Conservation (phyloP, 2,797 vertebrate genomes). For the Bradypodion pumilum region DNA sequence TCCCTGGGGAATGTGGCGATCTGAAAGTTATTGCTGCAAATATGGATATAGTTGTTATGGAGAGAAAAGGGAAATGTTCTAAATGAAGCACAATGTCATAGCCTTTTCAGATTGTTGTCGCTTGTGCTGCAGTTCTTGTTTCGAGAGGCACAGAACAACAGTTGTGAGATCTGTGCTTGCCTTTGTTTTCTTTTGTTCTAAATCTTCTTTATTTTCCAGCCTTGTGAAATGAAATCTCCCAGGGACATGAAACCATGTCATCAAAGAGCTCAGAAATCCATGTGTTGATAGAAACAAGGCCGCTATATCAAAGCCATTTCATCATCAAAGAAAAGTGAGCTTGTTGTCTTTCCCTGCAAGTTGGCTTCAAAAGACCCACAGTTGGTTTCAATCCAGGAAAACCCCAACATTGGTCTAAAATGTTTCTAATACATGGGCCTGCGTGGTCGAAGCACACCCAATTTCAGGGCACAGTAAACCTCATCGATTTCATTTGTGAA, state of each 20-base stretch:
- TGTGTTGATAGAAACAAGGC: conserved; percentile 27
- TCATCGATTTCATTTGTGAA: background rate
- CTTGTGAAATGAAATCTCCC: conserved; percentile 36
- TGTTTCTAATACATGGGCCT: background rate
- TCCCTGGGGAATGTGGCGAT: conserved; percentile 65
- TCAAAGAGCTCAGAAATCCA: conserved; percentile 30
- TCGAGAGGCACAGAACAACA: conserved; percentile 32
- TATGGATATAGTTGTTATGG: conserved; percentile 64
- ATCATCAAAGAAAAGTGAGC: background rate
- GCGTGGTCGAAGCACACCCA: background rate
- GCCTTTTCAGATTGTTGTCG: conserved; percentile 40
- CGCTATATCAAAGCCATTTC: background rate
- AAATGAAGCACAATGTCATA: conserved; percentile 66
- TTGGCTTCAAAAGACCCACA: conserved; percentile 30
- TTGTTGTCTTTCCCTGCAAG: background rate
- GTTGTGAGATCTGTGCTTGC: background rate
- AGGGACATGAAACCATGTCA: conserved; percentile 15
- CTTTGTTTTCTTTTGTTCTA: conserved; percentile 11
- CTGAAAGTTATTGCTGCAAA: conserved; percentile 68
- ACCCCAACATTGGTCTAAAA: background rate
- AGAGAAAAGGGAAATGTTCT: conserved; percentile 61
- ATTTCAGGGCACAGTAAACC: background rate
- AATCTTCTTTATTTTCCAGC: conserved; percentile 35
- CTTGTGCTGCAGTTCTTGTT: conserved; percentile 1
- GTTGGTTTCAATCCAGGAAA: background rate